Evolutionary conservation across 2,113 vertebrate species (phyloP), one percentile per base, ranked within the genome.

Genomic region (Pachypanchax playfairii): DNA sequence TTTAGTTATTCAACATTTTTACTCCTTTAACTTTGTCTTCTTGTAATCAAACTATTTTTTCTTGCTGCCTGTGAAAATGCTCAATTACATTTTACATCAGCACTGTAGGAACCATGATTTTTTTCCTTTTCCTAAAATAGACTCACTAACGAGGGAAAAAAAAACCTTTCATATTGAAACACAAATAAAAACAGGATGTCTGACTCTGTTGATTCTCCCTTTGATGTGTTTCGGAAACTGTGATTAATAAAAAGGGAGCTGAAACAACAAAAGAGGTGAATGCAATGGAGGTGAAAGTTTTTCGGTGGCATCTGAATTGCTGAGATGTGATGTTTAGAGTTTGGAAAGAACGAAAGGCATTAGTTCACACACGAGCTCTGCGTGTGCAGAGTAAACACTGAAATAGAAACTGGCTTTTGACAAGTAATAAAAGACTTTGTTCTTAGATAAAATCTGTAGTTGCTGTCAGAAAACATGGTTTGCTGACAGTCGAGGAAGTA

Each of bases 31-130:
- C n/a, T 36, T 2, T 36, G 15, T 56, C 22, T 43, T 3, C 61
- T 48, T 65, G 24, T 22, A 13, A 8, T 17, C 4, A 10, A 67
- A 63, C 49, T 79, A 77, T 77, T 71, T 82, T 68, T 38, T 54
- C 46, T 47, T 41, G 4, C 38, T 42, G 13, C 3, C 25, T 42
- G 36, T 33, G 59, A 72, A 60, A 73, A 58, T 52, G 12, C 46
- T 20, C 5, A 46, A 21, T 15, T 62, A 13, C 20, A 55, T 31
- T 59, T 26, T 26, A 55, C 8, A 50, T 31, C 6, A 41, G 21
- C 25, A 22, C 18, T 42, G 18, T 38, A 13, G 38, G 29, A 56
- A 12, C 20, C 29, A 35, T 3, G 15, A 21, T 15, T 48, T 9
- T 25, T 21, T 24, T 58, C n/a, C 21, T 49, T 36, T 33, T 41